Evolutionary conservation across 2,113 vertebrate genomes (phyloP).

Genomic region (Orientallactaga bullata): DNA sequence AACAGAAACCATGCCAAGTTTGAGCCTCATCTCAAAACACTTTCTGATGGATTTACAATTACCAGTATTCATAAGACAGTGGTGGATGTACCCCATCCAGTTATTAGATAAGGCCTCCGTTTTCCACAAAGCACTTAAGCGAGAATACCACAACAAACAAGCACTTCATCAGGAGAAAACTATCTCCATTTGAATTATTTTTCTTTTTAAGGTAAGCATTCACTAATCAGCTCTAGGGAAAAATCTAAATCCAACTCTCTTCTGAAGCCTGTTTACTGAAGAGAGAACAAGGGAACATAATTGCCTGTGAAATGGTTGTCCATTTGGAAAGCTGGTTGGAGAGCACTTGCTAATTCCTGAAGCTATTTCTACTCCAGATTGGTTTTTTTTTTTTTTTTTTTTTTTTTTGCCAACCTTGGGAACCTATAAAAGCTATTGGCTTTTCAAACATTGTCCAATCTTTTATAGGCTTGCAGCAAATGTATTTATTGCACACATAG

Average conservation of each 20-base stretch:
- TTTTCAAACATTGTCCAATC: constrained; percentile 45
- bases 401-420: constrained; percentile 25
- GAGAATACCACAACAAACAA: constrained; percentile 39
- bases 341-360: constrained; percentile 34
- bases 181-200: constrained; percentile 16
- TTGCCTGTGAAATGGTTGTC: neutral
- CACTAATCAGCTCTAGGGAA: constrained; percentile 13
- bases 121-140: constrained; percentile 52
- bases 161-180: constrained; percentile 16
- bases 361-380: constrained; percentile 13
- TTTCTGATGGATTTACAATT: neutral
- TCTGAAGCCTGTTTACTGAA: constrained; percentile 52
- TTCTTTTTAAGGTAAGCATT: neutral
- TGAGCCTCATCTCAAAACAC: neutral
- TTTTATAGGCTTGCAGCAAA: neutral
- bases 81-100: neutral
- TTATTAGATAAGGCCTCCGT: neutral
- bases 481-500: neutral
- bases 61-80: neutral
- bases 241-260: neutral
- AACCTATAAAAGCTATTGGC: constrained; percentile 33
- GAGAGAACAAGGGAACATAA: constrained; percentile 26
- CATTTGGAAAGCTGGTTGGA: constrained; percentile 2
- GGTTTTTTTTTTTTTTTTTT: too few relatives aligned
- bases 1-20: neutral